Evolutionary conservation across 2,113 vertebrate genomes (phyloP).

Genomic region (Xenus cinereus): DNA sequence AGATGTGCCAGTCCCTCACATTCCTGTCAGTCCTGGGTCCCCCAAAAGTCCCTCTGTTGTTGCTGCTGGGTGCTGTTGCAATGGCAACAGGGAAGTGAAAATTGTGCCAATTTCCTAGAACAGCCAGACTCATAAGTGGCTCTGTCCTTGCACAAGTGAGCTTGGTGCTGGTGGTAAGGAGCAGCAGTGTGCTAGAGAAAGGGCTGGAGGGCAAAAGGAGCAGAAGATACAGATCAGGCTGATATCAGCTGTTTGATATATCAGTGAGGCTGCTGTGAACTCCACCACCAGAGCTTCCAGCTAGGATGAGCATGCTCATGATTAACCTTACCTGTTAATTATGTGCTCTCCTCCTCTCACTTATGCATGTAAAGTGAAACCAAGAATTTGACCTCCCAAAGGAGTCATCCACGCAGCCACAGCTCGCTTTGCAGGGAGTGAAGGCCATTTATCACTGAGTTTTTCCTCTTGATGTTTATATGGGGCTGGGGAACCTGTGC

Average conservation of each 20-base stretch:
- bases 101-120: background rate
- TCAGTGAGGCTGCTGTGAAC: background rate
- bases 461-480: background rate
- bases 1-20: background rate
- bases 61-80: background rate
- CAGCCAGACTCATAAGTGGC: background rate
- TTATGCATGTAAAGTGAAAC: background rate
- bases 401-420: background rate
- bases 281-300: background rate
- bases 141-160: background rate
- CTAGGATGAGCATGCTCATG: background rate
- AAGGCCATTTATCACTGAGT: background rate
- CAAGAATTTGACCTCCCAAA: background rate
- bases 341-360: background rate
- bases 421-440: background rate
- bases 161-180: background rate
- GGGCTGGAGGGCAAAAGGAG: background rate
- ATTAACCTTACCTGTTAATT: background rate
- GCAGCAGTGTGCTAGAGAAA: background rate
- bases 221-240: background rate
- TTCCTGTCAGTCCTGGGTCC: background rate
- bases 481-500: background rate
- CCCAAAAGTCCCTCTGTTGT: background rate
- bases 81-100: background rate
- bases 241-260: background rate